Percentiles rank a stretch among this genome's conserved stretches.
Evolutionary conservation across 2,888 invertebrate genomes (phyloP).

Genomic region (Apodemia zela): DNA sequence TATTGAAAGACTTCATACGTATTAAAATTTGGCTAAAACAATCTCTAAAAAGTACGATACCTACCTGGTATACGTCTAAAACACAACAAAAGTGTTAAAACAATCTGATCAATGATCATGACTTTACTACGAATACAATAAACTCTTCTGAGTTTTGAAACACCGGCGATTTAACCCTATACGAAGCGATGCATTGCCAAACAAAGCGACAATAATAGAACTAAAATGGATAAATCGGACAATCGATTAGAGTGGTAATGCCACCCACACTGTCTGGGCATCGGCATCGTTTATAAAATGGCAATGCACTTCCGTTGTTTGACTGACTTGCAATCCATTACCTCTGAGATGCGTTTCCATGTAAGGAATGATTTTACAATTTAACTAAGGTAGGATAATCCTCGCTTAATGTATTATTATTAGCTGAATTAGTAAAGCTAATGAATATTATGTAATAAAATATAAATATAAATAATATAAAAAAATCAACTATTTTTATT

Average conservation of each 20-base stretch:
- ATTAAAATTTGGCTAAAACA: too few species aligned
- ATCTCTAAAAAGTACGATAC: too few species aligned
- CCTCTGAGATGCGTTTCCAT: conserved; percentile 9
- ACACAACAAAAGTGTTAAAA: too few species aligned
- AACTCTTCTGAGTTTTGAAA: neutral
- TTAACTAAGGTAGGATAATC: neutral
- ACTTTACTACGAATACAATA: neutral
- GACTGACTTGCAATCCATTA: conserved; percentile 33
- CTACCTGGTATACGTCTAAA: too few species aligned
- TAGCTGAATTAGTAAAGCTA: neutral
- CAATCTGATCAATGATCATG: too few species aligned
- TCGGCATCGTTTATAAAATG: conserved; percentile 57
- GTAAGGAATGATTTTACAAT: conserved; percentile 8
- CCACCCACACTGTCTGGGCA: conserved; percentile 56
- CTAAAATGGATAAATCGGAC: conserved; percentile 36
- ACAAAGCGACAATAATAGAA: conserved; percentile 26
- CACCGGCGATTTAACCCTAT: neutral
- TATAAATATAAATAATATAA: too few species aligned
- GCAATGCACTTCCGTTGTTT: conserved; percentile 60
- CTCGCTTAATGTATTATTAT: neutral
- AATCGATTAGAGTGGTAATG: conserved; percentile 44
- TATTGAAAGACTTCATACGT: too few species aligned
- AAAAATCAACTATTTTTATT: too few species aligned
- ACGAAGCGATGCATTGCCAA: conserved; percentile 17
- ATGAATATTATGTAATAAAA: neutral